A percentile compares a stretch with the other conserved stretches of the same genome.
phyloP scores from a whole-genome alignment of 2,888 invertebrate species.

The Stictocephala bisonia region DNA sequence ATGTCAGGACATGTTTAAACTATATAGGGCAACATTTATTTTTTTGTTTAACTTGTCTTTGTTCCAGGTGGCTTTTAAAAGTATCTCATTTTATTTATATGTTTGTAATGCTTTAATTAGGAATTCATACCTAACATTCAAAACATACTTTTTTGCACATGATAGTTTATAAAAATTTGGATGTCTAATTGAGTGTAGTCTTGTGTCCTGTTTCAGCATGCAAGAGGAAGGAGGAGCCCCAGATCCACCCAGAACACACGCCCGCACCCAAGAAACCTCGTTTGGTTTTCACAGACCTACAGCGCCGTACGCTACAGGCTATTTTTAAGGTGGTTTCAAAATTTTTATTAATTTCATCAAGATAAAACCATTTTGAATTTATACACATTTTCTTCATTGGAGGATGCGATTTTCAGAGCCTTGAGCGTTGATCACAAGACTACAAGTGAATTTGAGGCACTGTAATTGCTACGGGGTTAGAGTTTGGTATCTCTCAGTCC shows the following conservation, averaged over 20 bases:
- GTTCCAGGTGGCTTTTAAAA: too few relatives aligned
- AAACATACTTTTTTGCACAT: too few relatives aligned
- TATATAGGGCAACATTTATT: too few relatives aligned
- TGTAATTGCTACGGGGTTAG: constrained; percentile 21
- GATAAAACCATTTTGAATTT: not conserved
- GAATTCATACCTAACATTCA: too few relatives aligned
- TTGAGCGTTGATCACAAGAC: not conserved
- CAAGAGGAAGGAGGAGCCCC: constrained; percentile 94
- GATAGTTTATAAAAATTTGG: too few relatives aligned
- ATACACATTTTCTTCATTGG: constrained; percentile 4
- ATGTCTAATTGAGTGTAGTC: constrained; percentile 30
- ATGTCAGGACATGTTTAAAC: too few relatives aligned
- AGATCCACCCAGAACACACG: constrained; percentile 72
- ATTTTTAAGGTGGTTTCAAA: constrained; percentile 90
- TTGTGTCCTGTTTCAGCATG: constrained; percentile 74
- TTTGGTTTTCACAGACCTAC: constrained; percentile 99
- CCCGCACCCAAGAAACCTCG: constrained; percentile 98
- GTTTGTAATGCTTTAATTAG: too few relatives aligned
- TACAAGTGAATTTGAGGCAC: constrained; percentile 19
- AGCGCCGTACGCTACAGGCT: constrained; percentile 99
- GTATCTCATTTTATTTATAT: too few relatives aligned
- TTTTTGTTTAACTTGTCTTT: too few relatives aligned
- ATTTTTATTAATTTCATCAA: constrained; percentile 11
- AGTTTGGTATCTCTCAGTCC: constrained; percentile 42
- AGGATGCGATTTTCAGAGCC: constrained; percentile 42